Base-by-base conservation (phyloP, 2,113 vertebrate genomes). In the Gavia stellata region DNA sequence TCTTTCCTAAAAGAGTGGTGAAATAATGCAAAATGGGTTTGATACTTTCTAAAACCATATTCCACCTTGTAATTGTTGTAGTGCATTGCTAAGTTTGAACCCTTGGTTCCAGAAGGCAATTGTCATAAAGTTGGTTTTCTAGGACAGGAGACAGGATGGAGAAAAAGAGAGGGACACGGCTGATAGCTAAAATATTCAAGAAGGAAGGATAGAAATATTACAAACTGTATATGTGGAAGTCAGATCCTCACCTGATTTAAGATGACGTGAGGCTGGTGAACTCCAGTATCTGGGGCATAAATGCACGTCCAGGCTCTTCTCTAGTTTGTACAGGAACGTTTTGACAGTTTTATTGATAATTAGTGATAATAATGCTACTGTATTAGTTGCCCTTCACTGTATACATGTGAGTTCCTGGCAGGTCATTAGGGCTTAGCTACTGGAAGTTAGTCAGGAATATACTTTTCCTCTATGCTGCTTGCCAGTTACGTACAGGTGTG, bases 221-320 rank as follows among this genome's bases (percentile, higher is more conserved):
- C 68, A 44, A 1, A 14, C 11, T 65, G 8, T 11, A 3, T 4
- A 2, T 0, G 3, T 24, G 59, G 78, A 65, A 17, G 14, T 7
- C 42, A 24, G 16, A 11, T 13, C 34, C 50, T 74, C 55, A 12
- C 55, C 66, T 36, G 56, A 18, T 55, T 23, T 44, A 40, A 58
- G 25, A 11, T 31, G 28, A 21, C 0, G 1, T 11, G 61, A 49
- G n/a, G n/a, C n/a, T 9, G 36, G 29, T 25, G 26, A 71, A 47
- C 42, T 84, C 62, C 31, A 6, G 33, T 2, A 14, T 31, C 33
- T n/a, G 66, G 29, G 62, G 5, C 34, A 26, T 1, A 12, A 49
- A 68, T 14, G 8, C 70, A 10, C 9, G 26, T 10, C 44, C 55
- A 34, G 56, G 50, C 49, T 53, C 17, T n/a, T 34, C 44, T 21